A percentile compares a stretch with the other conserved stretches of the same genome.
Conservation (phyloP, 2,888 invertebrate species). For the Athrips mouffetella region DNA sequence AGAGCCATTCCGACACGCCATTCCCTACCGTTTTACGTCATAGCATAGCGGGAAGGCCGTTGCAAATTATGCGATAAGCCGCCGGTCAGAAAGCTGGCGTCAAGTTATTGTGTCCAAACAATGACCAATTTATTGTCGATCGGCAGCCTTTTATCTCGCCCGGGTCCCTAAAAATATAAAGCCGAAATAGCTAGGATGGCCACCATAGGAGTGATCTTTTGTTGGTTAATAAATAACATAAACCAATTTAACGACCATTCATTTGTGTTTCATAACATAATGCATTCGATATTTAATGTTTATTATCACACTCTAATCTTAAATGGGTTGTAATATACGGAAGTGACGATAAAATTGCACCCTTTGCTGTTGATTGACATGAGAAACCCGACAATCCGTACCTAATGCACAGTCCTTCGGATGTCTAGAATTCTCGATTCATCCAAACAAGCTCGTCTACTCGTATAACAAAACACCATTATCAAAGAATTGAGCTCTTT, state of each 20-base stretch:
- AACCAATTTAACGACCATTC: too few relatives aligned
- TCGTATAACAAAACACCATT: conserved; percentile 56
- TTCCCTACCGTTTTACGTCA: too few relatives aligned
- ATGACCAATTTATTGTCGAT: conserved; percentile 58
- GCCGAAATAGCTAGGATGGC: background rate
- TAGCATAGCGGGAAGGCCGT: conserved; percentile 22
- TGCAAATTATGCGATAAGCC: conserved; percentile 37
- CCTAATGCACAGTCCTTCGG: conserved; percentile 1
- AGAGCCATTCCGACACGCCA: too few relatives aligned
- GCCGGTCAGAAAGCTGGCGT: conserved; percentile 26
- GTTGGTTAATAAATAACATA: too few relatives aligned
- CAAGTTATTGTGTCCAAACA: conserved; percentile 54
- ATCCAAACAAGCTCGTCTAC: conserved; percentile 24
- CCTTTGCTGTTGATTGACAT: conserved; percentile 4
- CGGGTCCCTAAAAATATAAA: background rate
- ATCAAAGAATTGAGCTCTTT: conserved; percentile 56
- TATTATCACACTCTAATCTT: too few relatives aligned
- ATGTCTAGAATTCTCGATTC: background rate
- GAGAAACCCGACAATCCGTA: background rate
- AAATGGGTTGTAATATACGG: too few relatives aligned
- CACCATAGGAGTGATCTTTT: background rate
- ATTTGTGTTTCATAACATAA: too few relatives aligned
- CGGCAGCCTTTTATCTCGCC: conserved; percentile 37
- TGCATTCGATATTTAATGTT: too few relatives aligned
- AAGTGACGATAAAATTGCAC: conserved; percentile 8